These are phyloP conservation scores for Helicolenus hilgendorfi DNA, from an alignment of 2,797 vertebrate genomes.

Conservation along the genomic window DNA sequence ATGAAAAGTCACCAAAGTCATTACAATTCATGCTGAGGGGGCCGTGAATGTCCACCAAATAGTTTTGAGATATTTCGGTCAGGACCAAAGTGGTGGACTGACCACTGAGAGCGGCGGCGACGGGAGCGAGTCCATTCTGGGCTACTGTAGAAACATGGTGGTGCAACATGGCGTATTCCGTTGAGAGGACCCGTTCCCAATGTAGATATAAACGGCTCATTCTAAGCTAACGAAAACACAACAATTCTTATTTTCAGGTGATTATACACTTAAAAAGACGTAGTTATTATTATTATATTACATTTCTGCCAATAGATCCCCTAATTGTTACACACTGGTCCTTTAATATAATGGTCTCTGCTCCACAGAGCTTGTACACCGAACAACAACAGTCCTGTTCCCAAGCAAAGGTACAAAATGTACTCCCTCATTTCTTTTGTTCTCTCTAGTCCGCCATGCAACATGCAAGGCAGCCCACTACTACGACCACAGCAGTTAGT, in stretches of 20 bases:
- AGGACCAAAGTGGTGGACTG: not conserved
- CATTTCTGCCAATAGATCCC: too few relatives aligned
- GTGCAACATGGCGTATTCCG: too few relatives aligned
- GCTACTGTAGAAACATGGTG: too few relatives aligned
- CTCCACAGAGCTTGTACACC: not conserved
- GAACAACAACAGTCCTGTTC: not conserved
- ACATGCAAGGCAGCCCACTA: not conserved
- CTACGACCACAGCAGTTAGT: not conserved
- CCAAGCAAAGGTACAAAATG: not conserved
- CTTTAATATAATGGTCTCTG: not conserved
- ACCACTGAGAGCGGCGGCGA: too few relatives aligned
- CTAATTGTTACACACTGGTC: too few relatives aligned
- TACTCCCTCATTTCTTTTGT: not conserved
- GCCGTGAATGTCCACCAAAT: not conserved
- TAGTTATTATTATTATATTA: too few relatives aligned
- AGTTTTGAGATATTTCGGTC: not conserved
- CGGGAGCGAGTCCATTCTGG: too few relatives aligned
- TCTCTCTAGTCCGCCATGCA: not conserved
- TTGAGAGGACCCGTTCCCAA: too few relatives aligned
- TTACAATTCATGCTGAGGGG: not conserved
- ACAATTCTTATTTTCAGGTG: too few relatives aligned
- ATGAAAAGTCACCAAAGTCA: not conserved
- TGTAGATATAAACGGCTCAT: too few relatives aligned
- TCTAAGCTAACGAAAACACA: too few relatives aligned
- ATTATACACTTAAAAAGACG: too few relatives aligned